These are phyloP conservation scores for Chydorus sphaericus DNA, from an alignment of 2,888 invertebrate genomes.

Conservation along the genomic window DNA sequence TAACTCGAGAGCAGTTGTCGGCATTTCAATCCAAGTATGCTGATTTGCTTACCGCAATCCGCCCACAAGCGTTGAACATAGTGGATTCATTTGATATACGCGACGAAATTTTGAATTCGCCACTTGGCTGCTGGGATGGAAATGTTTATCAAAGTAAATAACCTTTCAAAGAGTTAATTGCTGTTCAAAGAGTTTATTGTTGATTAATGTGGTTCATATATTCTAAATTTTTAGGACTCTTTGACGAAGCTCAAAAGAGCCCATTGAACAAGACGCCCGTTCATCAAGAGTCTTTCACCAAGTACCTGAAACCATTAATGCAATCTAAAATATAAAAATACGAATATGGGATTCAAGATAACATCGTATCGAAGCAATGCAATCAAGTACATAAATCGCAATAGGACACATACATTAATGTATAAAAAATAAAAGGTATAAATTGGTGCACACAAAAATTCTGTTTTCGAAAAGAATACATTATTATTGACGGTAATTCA, in stretches of 20 bases:
- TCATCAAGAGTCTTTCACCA: constrained; percentile 49
- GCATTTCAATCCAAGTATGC: constrained; percentile 48
- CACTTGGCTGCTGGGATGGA: constrained; percentile 68
- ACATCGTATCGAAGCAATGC: no score
- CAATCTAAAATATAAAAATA: constrained; percentile 51
- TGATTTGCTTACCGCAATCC: constrained; percentile 47
- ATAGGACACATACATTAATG: no score
- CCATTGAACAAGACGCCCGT: constrained; percentile 67
- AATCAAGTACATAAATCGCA: no score
- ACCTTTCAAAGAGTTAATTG: background rate
- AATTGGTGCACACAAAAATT: no score
- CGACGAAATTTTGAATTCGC: constrained; percentile 46
- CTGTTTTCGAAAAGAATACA: no score
- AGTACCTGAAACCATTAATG: constrained; percentile 62
- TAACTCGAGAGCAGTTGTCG: constrained; percentile 29
- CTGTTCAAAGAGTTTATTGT: no score
- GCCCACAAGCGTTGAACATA: constrained; percentile 76
- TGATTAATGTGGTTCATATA: background rate
- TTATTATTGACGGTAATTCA: no score
- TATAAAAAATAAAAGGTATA: no score
- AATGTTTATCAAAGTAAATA: constrained; percentile 56
- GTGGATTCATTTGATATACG: constrained; percentile 82
- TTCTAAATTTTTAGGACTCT: constrained; percentile 31
- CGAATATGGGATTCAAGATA: no score
- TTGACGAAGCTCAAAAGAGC: constrained; percentile 62